Conservation (phyloP, 2,113 vertebrate species). For the Syrrhaptes paradoxus region DNA sequence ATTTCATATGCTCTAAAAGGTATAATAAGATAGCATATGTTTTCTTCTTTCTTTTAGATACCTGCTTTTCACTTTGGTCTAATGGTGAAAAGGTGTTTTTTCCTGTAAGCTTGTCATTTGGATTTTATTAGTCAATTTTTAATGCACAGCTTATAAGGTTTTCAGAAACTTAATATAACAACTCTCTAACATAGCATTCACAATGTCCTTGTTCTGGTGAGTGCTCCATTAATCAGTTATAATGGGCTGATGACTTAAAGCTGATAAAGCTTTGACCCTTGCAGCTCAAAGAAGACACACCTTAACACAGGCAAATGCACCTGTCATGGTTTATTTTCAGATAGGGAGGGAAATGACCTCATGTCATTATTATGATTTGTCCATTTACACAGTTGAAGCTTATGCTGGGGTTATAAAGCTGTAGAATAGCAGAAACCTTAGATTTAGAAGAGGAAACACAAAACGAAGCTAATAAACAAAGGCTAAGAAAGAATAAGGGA, state of each 20-base stretch:
- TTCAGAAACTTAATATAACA: background rate
- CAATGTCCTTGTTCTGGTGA: background rate
- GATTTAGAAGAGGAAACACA: background rate
- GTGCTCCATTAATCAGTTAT: constrained; percentile 23
- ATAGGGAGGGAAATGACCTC: background rate
- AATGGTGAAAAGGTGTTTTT: background rate
- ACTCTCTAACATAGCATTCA: background rate
- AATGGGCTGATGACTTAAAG: background rate
- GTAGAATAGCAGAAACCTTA: background rate
- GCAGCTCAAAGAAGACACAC: background rate
- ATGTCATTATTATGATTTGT: background rate
- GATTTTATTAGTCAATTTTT: background rate
- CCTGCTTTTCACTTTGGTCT: background rate
- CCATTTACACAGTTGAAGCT: background rate
- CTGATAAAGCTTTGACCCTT: background rate
- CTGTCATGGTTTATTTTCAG: background rate
- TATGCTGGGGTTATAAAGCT: background rate
- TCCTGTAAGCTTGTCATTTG: background rate
- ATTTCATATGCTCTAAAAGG: background rate
- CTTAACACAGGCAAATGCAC: background rate
- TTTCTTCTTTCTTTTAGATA: background rate
- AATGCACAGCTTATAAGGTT: background rate
- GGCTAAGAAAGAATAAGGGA: background rate
- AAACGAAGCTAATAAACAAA: background rate
- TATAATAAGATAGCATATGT: background rate